Evolutionary conservation across 2,888 invertebrate species (phyloP).

Genomic region (Sepioteuthis lessoniana): DNA sequence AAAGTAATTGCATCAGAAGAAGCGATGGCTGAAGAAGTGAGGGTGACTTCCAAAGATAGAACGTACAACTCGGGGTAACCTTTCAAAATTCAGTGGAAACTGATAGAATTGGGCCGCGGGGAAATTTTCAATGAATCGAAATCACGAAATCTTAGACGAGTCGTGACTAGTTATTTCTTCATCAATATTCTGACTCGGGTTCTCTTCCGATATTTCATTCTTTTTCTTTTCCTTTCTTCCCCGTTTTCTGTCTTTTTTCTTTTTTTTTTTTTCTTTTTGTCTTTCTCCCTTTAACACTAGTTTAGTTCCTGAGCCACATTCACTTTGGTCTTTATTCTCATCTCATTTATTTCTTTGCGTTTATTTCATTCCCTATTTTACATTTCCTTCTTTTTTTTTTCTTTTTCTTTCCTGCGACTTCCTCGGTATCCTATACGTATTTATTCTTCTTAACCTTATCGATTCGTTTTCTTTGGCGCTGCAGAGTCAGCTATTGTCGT

Average conservation of each 20-base stretch:
- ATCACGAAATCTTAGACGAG: not conserved
- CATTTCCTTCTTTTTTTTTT: not conserved
- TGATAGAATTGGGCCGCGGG: constrained; percentile 1
- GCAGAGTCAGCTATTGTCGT: not conserved
- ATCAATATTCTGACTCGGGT: not conserved
- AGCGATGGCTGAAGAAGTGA: not conserved
- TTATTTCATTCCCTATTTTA: not conserved
- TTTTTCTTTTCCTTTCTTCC: not conserved
- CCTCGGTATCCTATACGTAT: not conserved
- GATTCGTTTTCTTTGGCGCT: not conserved
- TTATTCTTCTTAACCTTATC: not conserved
- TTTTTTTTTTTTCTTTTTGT: not conserved
- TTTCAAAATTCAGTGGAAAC: constrained; percentile 6
- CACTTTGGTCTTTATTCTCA: not conserved
- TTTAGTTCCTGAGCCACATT: not conserved
- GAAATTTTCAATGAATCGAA: constrained; percentile 14
- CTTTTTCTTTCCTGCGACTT: not conserved
- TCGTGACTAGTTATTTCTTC: constrained; percentile 20
- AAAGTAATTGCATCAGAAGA: not conserved
- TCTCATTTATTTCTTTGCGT: not conserved
- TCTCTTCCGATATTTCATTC: not conserved
- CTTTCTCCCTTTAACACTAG: not conserved
- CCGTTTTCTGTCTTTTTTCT: not conserved
- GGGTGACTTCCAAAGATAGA: not conserved
- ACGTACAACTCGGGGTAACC: constrained; percentile 10